A percentile compares a stretch with the other conserved stretches of the same genome.
Conservation (phyloP, 2,888 invertebrate species). For the Aleiodes leptofemur region DNA sequence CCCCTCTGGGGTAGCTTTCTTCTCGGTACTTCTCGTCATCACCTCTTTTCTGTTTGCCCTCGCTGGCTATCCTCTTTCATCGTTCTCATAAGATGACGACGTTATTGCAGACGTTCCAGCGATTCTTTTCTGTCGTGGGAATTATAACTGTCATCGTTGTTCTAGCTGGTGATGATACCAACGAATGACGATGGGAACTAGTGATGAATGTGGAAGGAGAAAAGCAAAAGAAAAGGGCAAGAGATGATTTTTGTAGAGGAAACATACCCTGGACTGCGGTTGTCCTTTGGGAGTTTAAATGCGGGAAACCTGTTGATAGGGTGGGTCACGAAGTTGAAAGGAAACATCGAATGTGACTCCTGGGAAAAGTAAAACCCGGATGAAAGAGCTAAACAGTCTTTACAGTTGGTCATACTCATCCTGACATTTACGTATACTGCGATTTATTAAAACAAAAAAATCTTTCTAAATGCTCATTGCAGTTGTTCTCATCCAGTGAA, state of each 20-base stretch:
- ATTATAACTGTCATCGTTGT: conserved; percentile 15
- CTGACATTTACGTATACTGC: too few species aligned
- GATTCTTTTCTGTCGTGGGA: conserved; percentile 22
- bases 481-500: not conserved
- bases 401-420: not conserved
- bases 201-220: not conserved
- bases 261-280: conserved; percentile 4
- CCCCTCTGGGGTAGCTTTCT: conserved; percentile 37
- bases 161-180: conserved; percentile 6
- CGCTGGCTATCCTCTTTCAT: conserved; percentile 32
- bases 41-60: not conserved
- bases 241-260: not conserved
- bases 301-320: conserved; percentile 32
- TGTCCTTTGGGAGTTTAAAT: not conserved
- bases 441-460: too few species aligned
- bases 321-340: conserved; percentile 12
- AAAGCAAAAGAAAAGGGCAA: not conserved
- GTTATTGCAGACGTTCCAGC: conserved; percentile 15
- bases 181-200: not conserved
- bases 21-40: not conserved
- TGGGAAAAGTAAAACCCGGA: conserved; percentile 2
- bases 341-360: conserved; percentile 11
- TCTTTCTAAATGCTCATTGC: too few species aligned
- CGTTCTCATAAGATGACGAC: conserved; percentile 34
- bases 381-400: not conserved